Evolutionary conservation across 2,797 vertebrate species (phyloP).

Genomic region (Lepilemur ruficaudatus): DNA sequence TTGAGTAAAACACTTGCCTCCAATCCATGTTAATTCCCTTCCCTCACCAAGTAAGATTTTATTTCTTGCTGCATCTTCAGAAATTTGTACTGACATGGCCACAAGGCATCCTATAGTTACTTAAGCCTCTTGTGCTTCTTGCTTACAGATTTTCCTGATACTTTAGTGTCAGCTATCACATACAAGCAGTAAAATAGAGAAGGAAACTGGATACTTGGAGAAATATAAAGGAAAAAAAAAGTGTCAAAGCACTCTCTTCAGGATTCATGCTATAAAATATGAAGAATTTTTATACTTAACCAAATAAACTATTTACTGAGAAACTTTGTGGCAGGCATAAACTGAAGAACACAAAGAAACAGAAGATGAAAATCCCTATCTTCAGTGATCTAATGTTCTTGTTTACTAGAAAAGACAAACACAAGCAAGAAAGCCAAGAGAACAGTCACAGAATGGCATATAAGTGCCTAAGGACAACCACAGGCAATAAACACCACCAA

Average conservation of each 20-base stretch:
- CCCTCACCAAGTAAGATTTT: not conserved
- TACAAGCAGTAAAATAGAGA: not conserved
- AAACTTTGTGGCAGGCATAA: not conserved
- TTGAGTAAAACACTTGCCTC: not conserved
- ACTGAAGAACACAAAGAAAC: constrained; percentile 9
- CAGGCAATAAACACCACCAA: not conserved
- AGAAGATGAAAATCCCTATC: not conserved
- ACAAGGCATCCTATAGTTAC: not conserved
- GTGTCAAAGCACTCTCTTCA: constrained; percentile 15
- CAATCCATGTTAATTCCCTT: not conserved
- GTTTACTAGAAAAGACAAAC: not conserved
- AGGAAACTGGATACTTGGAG: not conserved
- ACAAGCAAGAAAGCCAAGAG: not conserved
- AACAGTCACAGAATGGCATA: not conserved
- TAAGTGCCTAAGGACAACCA: not conserved
- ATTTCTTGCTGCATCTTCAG: not conserved
- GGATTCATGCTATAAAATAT: constrained; percentile 5
- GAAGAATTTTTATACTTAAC: constrained; percentile 16
- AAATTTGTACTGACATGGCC: not conserved
- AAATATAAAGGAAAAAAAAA: not conserved
- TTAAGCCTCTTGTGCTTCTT: not conserved
- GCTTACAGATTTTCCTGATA: not conserved
- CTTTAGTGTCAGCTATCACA: not conserved
- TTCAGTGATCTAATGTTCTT: not conserved
- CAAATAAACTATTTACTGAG: constrained; percentile 35